These are phyloP conservation scores for Anguilla megastoma DNA, from an alignment of 2,797 vertebrate species.

Conservation along the genomic window DNA sequence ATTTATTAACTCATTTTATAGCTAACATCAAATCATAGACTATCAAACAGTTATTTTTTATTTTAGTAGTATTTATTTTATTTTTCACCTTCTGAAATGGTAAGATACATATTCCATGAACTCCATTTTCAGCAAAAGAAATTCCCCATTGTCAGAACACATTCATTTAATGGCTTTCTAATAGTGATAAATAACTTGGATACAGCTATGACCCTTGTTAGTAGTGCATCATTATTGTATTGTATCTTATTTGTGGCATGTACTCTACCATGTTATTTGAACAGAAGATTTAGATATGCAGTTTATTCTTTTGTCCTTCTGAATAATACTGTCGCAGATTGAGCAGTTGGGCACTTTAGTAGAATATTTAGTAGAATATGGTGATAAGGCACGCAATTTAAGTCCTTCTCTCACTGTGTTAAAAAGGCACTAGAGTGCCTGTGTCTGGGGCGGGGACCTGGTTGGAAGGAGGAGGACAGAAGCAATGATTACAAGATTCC, in stretches of 20 bases:
- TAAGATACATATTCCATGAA: neutral
- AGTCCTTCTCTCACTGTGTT: neutral
- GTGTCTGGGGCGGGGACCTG: neutral
- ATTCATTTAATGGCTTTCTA: neutral
- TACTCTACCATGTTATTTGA: neutral
- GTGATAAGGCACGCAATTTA: neutral
- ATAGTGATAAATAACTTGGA: neutral
- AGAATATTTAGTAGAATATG: neutral
- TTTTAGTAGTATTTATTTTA: neutral
- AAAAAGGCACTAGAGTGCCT: neutral
- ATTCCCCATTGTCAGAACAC: neutral
- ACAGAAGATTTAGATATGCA: neutral
- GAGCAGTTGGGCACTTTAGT: neutral
- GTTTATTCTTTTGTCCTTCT: neutral
- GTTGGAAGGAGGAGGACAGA: neutral
- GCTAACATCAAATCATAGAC: too few species aligned
- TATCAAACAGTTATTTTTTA: too few species aligned
- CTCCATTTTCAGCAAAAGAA: neutral
- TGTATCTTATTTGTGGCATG: neutral
- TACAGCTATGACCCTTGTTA: neutral
- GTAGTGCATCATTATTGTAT: neutral
- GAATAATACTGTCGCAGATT: neutral
- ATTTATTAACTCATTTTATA: too few species aligned
- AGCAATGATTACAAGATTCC: slow-evolving; percentile 22
- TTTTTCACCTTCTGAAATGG: neutral